These are phyloP conservation scores for Ectemnius lituratus DNA, from an alignment of 2,888 invertebrate species.

Conservation along the genomic window DNA sequence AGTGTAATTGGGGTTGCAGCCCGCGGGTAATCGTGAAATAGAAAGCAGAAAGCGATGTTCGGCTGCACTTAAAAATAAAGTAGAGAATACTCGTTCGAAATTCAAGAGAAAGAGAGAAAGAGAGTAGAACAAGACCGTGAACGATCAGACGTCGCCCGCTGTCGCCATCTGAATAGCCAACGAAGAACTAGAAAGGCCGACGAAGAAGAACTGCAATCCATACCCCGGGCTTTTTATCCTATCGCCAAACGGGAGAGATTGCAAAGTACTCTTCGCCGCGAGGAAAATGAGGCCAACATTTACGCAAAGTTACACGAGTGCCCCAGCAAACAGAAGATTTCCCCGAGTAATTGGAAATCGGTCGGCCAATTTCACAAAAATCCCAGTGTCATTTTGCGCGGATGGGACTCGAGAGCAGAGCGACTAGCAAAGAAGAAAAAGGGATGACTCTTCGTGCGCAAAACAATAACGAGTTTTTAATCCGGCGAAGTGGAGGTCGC, in stretches of 20 bases:
- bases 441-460: background rate
- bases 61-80: constrained; percentile 23
- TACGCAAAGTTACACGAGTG: background rate
- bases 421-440: no score
- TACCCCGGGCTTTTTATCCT: background rate
- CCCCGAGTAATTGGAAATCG: no score
- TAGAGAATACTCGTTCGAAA: constrained; percentile 5
- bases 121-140: constrained; percentile 39
- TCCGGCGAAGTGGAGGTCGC: background rate
- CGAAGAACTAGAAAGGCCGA: constrained; percentile 48
- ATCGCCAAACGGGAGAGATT: no score
- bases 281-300: no score
- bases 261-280: no score
- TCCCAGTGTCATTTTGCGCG: no score
- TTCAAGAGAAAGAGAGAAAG: background rate
- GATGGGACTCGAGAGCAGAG: no score
- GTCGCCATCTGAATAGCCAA: constrained; percentile 53
- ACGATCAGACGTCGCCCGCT: constrained; percentile 39
- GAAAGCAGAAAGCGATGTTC: background rate
- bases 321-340: no score
- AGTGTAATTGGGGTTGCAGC: no score
- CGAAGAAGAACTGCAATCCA: background rate
- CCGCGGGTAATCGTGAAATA: background rate
- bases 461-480: constrained; percentile 4
- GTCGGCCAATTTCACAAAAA: no score